Conservation (phyloP, 2,888 invertebrate genomes). For the Mythimna pallens region DNA sequence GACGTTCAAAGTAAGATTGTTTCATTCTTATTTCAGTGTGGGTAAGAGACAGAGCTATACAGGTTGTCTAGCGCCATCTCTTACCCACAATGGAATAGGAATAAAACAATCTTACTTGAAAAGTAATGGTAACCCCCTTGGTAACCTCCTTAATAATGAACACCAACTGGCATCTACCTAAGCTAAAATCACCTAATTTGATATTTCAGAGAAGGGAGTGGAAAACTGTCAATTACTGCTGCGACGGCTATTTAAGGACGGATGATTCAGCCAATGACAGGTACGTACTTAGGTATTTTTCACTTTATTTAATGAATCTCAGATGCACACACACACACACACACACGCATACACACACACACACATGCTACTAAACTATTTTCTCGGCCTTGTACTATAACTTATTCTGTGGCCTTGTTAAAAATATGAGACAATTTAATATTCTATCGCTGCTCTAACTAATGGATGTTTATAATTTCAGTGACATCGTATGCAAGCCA, state of each 20-base stretch:
- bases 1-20: too few relatives aligned
- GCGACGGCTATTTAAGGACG: slow-evolving; percentile 33
- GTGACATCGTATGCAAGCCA: slow-evolving; percentile 67
- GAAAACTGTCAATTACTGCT: slow-evolving; percentile 27
- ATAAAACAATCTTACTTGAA: too few relatives aligned
- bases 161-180: neutral
- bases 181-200: neutral
- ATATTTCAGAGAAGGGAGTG: slow-evolving; percentile 32
- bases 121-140: too few relatives aligned
- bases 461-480: slow-evolving; percentile 19
- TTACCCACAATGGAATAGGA: too few relatives aligned
- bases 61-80: too few relatives aligned
- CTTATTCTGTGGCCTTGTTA: too few relatives aligned
- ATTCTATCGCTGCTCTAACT: neutral
- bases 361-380: neutral
- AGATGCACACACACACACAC: too few relatives aligned
- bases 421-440: neutral
- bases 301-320: neutral
- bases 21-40: too few relatives aligned
- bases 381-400: too few relatives aligned
- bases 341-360: too few relatives aligned
- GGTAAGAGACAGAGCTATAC: too few relatives aligned
- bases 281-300: slow-evolving; percentile 1
- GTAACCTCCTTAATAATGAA: neutral
- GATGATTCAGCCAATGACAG: slow-evolving; percentile 33